Evolutionary conservation across 2,888 invertebrate species (phyloP), one percentile per base, ranked within the genome.

Genomic region (Drosophila niveifrons): DNA sequence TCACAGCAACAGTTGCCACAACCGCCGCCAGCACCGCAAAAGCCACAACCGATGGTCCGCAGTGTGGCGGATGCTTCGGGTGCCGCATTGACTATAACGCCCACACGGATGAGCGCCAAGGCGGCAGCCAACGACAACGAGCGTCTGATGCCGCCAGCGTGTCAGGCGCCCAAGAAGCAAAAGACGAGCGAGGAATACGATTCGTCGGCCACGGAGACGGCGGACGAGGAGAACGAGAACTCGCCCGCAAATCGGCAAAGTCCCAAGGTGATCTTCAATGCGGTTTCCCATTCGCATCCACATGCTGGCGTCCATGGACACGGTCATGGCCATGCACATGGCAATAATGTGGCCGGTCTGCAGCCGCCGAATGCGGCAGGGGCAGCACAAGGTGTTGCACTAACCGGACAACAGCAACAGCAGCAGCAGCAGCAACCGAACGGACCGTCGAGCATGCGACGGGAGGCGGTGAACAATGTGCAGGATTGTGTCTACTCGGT

Each of bases 401-500:
- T 15, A 2, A 41, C 39, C n/a, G 36, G 2, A 15, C 39, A 63
- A 9, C 68, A 39, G 23, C 76, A 52, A 10, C 63, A 64, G 2
- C 63, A 59, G 0, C 66, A 52, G 2, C 53, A 43, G 7, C 76
- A 53, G 28, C 62, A 44, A 36, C 64, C 39, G 10, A 82, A 82
- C 13, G 82, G 82, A 17, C 82, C 82, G n/a, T 74, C 75, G 28
- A 64, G 72, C 10, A 43, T 91, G 90, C 92, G 92, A 0, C 88
- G 85, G 2, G 85, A 81, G 53, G 71, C 77, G 0, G 85, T 84
- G 2, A 84, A 96, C 67, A 96, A 96, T 56, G 96, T 97, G 17
- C 95, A 96, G 78, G 97, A 97, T 91, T 94, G 97, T 63, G 95
- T 97, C 91, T 94, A 95, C 78, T 96, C 96, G 84, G 96, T 97